Evolutionary conservation across 2,888 invertebrate genomes (phyloP), one percentile per base, ranked within the genome.

Genomic region (Drosophila ezoana): DNA sequence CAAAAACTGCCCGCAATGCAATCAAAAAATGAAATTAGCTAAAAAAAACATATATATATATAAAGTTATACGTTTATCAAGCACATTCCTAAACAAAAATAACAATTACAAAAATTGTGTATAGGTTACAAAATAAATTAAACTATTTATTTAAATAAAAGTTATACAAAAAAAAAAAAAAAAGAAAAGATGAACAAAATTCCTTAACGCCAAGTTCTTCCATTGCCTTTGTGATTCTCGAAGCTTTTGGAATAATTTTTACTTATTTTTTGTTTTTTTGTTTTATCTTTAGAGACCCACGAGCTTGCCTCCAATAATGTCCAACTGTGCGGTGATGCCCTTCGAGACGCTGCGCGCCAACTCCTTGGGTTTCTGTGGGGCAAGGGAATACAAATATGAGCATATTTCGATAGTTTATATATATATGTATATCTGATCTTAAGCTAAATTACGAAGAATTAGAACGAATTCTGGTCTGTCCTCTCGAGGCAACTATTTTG

Each of bases 321-420:
- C 91, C 64, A 92, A 61, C 65, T 92, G 91, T n/a, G 89, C 86
- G 1, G 92, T 92, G 8, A 92, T 89, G 8, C 90, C 90, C 68
- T 89, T 91, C 11, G 91, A 90, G n/a, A 92, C 79, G 14, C 87
- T 85, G 45, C 90, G 90, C 3, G 89, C 89, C 13, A 92, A 48
- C 51, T 91, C 89, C 57, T 90, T 89, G 44, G 92, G 92, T 73
- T 90, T 91, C 92, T 92, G 28, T 28, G 28, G 8, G 45, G 1
- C 4, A 4, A 9, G n/a, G 0, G 4, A 0, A 28, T 10, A 14
- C 0, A 28, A 44, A 13, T 5, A 18, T n/a, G 20, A 28, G 14
- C 9, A 13, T 1, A 11, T 35, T 11, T 13, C 4, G 0, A 13
- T 35, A 2, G 28, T 28, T 28, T 8, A 28, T n/a, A 3, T 3